These are phyloP conservation scores for Oceanodroma leucorhoa DNA, from an alignment of 2,797 vertebrate species.

Conservation along the genomic window DNA sequence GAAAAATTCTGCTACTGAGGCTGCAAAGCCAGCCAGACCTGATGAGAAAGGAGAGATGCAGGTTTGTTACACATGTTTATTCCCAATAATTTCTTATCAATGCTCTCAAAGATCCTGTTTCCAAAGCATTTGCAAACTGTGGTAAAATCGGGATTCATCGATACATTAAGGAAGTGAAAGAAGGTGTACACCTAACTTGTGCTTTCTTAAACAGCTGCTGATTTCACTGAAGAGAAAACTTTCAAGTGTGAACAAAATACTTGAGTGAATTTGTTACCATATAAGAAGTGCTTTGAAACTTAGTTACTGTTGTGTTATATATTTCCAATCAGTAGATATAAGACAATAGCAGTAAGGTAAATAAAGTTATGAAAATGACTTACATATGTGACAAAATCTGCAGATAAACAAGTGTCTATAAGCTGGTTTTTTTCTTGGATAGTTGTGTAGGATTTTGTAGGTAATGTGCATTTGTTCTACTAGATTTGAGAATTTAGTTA, in stretches of 20 bases:
- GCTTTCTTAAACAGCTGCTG: neutral
- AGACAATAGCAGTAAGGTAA: neutral
- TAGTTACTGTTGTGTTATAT: neutral
- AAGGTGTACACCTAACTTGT: neutral
- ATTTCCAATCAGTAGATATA: neutral
- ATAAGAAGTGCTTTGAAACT: neutral
- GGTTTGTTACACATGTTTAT: conserved; percentile 71
- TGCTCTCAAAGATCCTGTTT: neutral
- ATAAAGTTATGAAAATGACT: neutral
- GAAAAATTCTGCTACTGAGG: conserved; percentile 90
- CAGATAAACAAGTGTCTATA: neutral
- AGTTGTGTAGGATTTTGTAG: neutral
- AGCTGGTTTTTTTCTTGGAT: neutral
- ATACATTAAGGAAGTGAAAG: neutral
- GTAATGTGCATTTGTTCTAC: neutral
- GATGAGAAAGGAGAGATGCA: conserved; percentile 96
- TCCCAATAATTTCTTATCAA: neutral
- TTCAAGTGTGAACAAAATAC: neutral
- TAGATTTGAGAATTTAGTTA: neutral
- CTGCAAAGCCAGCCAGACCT: conserved; percentile 85
- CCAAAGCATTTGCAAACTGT: neutral
- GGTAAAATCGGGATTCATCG: neutral
- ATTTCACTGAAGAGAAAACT: neutral
- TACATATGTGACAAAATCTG: neutral
- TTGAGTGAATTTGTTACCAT: neutral